These are phyloP conservation scores for Lichenostomus cassidix DNA, from an alignment of 2,113 vertebrate genomes.

Conservation along the genomic window DNA sequence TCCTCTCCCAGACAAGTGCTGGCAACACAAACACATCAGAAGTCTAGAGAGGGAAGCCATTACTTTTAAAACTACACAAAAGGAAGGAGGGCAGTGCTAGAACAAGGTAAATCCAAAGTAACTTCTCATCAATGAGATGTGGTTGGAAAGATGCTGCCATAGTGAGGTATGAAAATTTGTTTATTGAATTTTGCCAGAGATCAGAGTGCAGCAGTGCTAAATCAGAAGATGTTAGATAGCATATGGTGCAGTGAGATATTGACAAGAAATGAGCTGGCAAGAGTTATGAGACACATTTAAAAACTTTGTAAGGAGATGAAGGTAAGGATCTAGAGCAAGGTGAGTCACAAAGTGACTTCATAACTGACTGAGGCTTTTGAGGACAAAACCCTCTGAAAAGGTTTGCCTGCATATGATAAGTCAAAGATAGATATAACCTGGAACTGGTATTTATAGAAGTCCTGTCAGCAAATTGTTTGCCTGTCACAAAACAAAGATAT, in stretches of 20 bases:
- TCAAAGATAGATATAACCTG: not conserved
- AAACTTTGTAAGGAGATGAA: not conserved
- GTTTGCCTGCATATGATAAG: not conserved
- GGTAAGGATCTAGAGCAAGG: not conserved
- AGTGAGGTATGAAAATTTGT: not conserved
- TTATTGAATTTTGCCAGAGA: not conserved
- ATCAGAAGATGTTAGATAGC: not conserved
- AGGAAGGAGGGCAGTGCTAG: not conserved
- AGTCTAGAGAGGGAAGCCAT: not conserved
- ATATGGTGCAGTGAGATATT: not conserved
- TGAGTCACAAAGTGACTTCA: not conserved
- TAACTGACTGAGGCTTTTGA: not conserved
- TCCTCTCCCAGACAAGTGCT: not conserved
- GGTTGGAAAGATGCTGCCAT: not conserved
- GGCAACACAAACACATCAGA: not conserved
- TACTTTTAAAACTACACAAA: not conserved
- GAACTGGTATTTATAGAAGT: not conserved
- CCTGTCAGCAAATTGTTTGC: not conserved
- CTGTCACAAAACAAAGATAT: not conserved
- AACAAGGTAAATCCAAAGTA: not conserved
- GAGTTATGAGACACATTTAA: not conserved
- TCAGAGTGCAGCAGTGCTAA: not conserved
- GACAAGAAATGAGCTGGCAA: not conserved
- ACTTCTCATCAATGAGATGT: rapidly evolving
- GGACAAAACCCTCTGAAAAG: not conserved